Conservation (phyloP, 2,888 invertebrate species). For the Harmothoe impar region DNA sequence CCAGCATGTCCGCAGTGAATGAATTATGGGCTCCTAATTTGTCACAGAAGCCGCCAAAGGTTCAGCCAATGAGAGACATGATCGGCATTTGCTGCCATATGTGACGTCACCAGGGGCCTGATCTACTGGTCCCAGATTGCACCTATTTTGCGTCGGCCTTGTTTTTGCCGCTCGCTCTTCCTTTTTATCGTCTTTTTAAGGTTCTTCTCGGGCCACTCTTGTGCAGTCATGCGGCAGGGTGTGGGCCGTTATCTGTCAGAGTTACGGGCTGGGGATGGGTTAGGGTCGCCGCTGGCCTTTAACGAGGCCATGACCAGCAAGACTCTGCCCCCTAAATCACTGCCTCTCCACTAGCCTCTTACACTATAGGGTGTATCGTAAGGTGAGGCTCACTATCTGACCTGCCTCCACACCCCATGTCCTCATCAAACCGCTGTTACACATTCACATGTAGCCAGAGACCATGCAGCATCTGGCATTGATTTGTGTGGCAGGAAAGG, state of each 20-base stretch:
- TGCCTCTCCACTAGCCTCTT: too few species aligned
- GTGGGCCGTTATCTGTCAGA: not conserved
- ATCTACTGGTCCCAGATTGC: constrained; percentile 17
- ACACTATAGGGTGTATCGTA: too few species aligned
- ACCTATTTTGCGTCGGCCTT: not conserved
- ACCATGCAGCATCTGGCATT: too few species aligned
- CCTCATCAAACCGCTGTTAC: too few species aligned
- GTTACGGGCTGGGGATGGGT: not conserved
- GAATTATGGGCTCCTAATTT: constrained; percentile 4
- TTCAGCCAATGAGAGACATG: constrained; percentile 15
- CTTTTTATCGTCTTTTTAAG: not conserved
- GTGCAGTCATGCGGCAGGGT: not conserved
- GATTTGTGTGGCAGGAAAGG: too few species aligned
- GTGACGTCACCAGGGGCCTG: constrained; percentile 19
- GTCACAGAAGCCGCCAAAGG: not conserved
- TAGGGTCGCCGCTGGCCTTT: not conserved
- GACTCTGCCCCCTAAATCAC: too few species aligned
- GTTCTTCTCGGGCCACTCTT: not conserved
- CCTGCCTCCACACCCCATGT: too few species aligned
- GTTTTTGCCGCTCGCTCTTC: not conserved
- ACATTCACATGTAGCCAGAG: too few species aligned
- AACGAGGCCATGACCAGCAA: too few species aligned
- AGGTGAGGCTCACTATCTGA: too few species aligned
- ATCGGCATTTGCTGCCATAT: not conserved
- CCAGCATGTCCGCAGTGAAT: constrained; percentile 11